Evolutionary conservation across 2,797 vertebrate species (phyloP).

Genomic region (Chelon auratus): DNA sequence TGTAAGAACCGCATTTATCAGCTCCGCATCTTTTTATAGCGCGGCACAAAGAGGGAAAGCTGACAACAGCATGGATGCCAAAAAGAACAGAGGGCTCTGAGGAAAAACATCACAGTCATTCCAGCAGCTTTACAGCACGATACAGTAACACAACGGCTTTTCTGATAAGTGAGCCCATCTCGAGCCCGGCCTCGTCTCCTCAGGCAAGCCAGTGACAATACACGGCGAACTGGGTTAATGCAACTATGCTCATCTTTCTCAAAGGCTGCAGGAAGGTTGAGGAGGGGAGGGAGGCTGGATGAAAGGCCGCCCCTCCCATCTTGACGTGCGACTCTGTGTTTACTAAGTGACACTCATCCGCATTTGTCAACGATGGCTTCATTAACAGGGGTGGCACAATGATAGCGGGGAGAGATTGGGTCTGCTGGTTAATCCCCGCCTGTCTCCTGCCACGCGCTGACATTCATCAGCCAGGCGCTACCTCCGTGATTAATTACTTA

Average conservation of each 20-base stretch:
- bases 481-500: constrained; percentile 79
- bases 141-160: constrained; percentile 50
- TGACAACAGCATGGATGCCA: constrained; percentile 43
- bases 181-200: constrained; percentile 45
- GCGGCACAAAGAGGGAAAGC: constrained; percentile 34
- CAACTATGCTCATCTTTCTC: constrained; percentile 51
- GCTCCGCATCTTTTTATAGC: constrained; percentile 68
- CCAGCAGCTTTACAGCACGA: constrained; percentile 43
- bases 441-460: constrained; percentile 67
- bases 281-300: constrained; percentile 59
- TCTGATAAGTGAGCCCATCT: constrained; percentile 49
- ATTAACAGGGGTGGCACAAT: constrained; percentile 69
- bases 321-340: constrained; percentile 44
- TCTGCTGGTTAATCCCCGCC: constrained; percentile 67
- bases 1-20: constrained; percentile 62
- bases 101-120: constrained; percentile 57
- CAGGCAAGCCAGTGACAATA: constrained; percentile 46
- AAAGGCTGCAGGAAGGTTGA: constrained; percentile 47
- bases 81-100: constrained; percentile 54
- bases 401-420: constrained; percentile 65
- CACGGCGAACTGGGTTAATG: constrained; percentile 67
- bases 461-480: constrained; percentile 75
- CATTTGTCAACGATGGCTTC: constrained; percentile 77
- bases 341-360: constrained; percentile 64
- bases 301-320: constrained; percentile 37